Conservation (phyloP, 2,888 invertebrate genomes). For the Zaprionus bogoriensis region DNA sequence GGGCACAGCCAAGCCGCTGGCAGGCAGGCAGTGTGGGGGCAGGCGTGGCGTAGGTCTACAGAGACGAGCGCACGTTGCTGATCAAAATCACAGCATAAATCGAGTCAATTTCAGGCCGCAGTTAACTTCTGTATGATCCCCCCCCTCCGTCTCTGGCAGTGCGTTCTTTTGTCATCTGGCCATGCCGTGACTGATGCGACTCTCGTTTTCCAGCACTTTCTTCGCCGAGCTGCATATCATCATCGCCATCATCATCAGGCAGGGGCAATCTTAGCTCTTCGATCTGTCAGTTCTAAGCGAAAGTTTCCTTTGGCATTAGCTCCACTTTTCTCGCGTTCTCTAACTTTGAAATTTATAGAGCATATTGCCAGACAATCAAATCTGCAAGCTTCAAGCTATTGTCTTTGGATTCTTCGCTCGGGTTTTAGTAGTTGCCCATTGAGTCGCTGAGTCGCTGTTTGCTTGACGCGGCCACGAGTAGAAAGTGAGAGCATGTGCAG, state of each 20-base stretch:
- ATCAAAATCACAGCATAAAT: conserved; percentile 58
- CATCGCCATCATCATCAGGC: conserved; percentile 10
- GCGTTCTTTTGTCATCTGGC: conserved; percentile 12
- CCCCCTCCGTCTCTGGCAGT: neutral
- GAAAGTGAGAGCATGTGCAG: too few relatives aligned
- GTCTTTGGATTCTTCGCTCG: too few relatives aligned
- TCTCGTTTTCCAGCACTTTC: conserved; percentile 62
- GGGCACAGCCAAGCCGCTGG: conserved; percentile 15
- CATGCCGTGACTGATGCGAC: conserved; percentile 33
- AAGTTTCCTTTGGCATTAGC: conserved; percentile 22
- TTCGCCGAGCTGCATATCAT: conserved; percentile 16
- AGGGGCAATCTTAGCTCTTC: conserved; percentile 38
- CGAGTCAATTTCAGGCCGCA: conserved; percentile 63
- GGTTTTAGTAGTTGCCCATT: too few relatives aligned
- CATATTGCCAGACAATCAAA: conserved; percentile 5
- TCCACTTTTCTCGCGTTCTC: neutral
- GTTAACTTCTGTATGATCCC: conserved; percentile 50
- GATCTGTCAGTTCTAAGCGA: conserved; percentile 54
- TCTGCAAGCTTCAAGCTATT: too few relatives aligned
- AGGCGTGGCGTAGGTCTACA: conserved; percentile 20
- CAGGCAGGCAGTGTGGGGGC: neutral
- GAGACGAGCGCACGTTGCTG: conserved; percentile 33
- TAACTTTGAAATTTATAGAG: conserved; percentile 11
- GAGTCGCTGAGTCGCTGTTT: too few relatives aligned
- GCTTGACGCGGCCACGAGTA: too few relatives aligned